Evolutionary conservation across 2,888 invertebrate species (phyloP), one percentile per base, ranked within the genome.

Genomic region (Xanthostigma xanthostigma): DNA sequence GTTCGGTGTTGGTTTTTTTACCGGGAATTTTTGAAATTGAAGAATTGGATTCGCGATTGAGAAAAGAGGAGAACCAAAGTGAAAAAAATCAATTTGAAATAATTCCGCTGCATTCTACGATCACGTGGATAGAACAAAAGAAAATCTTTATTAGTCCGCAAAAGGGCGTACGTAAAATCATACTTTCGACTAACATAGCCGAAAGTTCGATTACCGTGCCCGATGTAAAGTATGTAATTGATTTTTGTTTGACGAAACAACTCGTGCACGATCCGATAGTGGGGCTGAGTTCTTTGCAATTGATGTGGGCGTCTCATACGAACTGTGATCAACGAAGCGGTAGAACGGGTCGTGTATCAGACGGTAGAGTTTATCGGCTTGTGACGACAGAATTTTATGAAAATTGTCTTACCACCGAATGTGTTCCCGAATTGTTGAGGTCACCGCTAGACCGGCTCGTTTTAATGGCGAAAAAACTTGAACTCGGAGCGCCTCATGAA

Each of bases 131-230:
- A 38, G 81, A 84, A 55, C 83, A 85, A 58, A 61, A 65, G 11
- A 66, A 64, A 54, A 79, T 78, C 8, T 84, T 84, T 59, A 58
- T 69, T 43, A 66, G 70, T 11, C 75, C 84, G 2, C 73, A 74
- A n/a, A 61, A 65, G 2, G 81, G 79, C 3, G 64, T 70, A 53
- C 75, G 94, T 51, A 92, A 95, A 66, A 76, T 93, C 44, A 91
- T 93, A 58, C 68, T 93, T 38, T 79, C 92, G 1, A 93, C 93
- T 8, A 93, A 93, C 65, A 90, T 93, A 54, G 91, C 92, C 0
- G 93, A 93, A 67, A 91, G 90, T 64, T 91, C 91, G 44, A 84
- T 93, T 55, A 93, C 93, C 0, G 89, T 93, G 8, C 81, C 88
- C 0, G 90, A 92, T 64, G 79, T 91, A 13, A 82, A 79, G 66